These are phyloP conservation scores for Archivesica marissinica DNA, from an alignment of 1,140 invertebrate genomes.

Conservation along the genomic window DNA sequence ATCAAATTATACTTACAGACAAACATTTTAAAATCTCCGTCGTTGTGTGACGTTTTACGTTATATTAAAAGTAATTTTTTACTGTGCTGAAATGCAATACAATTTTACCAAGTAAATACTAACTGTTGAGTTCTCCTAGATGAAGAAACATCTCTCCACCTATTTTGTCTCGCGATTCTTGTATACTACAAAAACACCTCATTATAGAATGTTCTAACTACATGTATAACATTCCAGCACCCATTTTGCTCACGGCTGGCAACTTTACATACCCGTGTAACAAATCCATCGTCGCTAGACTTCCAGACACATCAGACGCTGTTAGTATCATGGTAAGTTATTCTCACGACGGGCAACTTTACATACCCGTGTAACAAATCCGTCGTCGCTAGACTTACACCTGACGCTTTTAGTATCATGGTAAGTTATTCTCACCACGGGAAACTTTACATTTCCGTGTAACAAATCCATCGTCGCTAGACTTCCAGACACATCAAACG, in stretches of 20 bases:
- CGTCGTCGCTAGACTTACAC: slow-evolving; percentile 23
- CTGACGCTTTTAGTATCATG: slow-evolving; percentile 43
- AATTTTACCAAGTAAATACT: too few species aligned
- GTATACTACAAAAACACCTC: too few species aligned
- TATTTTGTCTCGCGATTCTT: too few species aligned
- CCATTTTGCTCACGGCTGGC: not conserved
- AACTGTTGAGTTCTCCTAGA: too few species aligned
- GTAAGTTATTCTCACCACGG: slow-evolving; percentile 20
- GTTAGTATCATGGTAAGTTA: slow-evolving; percentile 48
- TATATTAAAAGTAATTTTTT: too few species aligned
- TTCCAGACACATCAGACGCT: slow-evolving; percentile 42
- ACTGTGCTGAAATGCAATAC: too few species aligned
- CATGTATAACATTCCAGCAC: too few species aligned
- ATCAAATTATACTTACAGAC: too few species aligned
- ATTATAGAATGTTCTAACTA: too few species aligned
- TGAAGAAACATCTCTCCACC: too few species aligned
- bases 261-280: slow-evolving; percentile 5
- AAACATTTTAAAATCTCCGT: too few species aligned
- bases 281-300: not conserved
- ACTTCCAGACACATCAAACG: slow-evolving; percentile 38
- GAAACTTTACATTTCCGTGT: slow-evolving; percentile 11
- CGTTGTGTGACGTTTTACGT: too few species aligned
- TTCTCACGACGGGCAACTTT: not conserved
- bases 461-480: slow-evolving; percentile 1
- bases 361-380: slow-evolving; percentile 1